Percentiles rank a stretch among this genome's conserved stretches.
Conservation (phyloP, 2,113 vertebrate genomes). For the Hydrochoerus hydrochaeris region DNA sequence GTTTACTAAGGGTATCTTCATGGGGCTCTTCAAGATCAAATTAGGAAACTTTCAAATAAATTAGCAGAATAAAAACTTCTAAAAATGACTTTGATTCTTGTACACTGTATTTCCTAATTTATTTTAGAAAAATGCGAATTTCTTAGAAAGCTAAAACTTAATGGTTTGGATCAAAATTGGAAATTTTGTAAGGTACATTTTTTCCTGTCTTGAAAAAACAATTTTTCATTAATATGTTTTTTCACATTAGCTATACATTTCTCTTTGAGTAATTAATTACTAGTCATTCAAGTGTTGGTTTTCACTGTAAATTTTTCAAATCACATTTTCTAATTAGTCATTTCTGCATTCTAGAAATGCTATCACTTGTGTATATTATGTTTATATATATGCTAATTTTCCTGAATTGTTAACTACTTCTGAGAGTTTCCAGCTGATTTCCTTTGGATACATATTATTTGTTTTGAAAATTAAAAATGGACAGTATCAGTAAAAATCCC, state of each 20-base stretch:
- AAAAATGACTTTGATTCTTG: neutral
- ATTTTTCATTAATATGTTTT: neutral
- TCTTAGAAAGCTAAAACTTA: neutral
- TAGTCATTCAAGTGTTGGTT: neutral
- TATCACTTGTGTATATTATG: neutral
- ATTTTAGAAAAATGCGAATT: constrained; percentile 38
- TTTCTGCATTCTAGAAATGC: neutral
- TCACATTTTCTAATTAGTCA: neutral
- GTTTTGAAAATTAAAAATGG: neutral
- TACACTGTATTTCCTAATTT: neutral
- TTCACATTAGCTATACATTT: neutral
- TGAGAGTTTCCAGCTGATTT: neutral
- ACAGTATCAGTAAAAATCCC: neutral
- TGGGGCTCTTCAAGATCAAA: neutral
- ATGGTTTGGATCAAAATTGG: neutral
- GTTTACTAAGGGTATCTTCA: neutral
- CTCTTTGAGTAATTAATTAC: neutral
- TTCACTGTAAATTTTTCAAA: neutral
- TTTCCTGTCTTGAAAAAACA: neutral
- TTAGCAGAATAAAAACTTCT: neutral
- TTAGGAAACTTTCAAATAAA: neutral
- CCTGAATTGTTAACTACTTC: neutral
- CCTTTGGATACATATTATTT: neutral
- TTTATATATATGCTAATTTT: neutral
- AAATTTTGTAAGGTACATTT: neutral